Evolutionary conservation across 2,888 invertebrate genomes (phyloP).

Genomic region (Gymnocheta viridis): DNA sequence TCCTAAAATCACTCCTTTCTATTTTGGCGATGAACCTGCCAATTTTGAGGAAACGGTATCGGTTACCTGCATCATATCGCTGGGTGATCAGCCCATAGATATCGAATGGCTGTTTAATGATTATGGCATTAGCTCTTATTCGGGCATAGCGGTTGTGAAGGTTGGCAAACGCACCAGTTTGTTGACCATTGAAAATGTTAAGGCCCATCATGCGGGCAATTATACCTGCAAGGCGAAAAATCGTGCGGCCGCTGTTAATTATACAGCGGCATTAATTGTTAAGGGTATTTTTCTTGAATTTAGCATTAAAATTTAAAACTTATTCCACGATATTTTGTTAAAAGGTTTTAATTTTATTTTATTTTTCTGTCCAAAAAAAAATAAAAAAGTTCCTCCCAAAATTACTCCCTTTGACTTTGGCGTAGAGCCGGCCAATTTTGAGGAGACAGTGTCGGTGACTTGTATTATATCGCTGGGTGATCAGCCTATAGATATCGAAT

Average conservation of each 20-base stretch:
- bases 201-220: slow-evolving; percentile 87
- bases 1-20: slow-evolving; percentile 89
- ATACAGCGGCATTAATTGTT: slow-evolving; percentile 87
- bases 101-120: slow-evolving; percentile 85
- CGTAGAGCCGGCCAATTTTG: slow-evolving; percentile 83
- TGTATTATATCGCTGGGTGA: slow-evolving; percentile 90
- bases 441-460: slow-evolving; percentile 86
- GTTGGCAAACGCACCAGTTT: slow-evolving; percentile 85
- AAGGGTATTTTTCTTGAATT: slow-evolving; percentile 83
- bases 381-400: slow-evolving; percentile 87
- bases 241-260: slow-evolving; percentile 86
- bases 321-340: slow-evolving; percentile 12
- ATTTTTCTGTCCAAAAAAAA: no score
- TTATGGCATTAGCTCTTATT: slow-evolving; percentile 77
- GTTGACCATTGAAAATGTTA: slow-evolving; percentile 85
- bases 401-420: slow-evolving; percentile 89
- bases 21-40: slow-evolving; percentile 88
- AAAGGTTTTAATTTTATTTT: slow-evolving; percentile 18
- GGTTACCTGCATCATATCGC: slow-evolving; percentile 87
- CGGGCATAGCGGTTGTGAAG: slow-evolving; percentile 78
- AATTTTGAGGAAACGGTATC: slow-evolving; percentile 88
- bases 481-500: slow-evolving; percentile 87
- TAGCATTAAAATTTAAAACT: neutral
- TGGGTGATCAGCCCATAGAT: slow-evolving; percentile 86
- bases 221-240: slow-evolving; percentile 90